Conservation (phyloP, 2,113 vertebrate species). For the Meles meles region DNA sequence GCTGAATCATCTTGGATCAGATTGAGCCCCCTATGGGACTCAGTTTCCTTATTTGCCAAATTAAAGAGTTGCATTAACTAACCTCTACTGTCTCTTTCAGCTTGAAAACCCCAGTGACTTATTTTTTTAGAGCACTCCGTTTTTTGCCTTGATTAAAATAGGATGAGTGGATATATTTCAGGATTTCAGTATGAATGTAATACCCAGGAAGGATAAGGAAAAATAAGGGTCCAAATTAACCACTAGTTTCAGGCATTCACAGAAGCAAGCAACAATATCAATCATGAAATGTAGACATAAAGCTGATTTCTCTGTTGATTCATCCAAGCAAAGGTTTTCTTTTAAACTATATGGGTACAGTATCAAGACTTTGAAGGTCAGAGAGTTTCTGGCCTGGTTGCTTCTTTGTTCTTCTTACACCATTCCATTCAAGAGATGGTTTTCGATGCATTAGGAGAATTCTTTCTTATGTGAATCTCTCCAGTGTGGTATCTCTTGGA, state of each 20-base stretch:
- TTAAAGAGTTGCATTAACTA: not conserved
- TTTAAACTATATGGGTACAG: not conserved
- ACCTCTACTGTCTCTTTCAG: not conserved
- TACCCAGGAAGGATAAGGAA: not conserved
- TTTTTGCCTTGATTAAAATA: not conserved
- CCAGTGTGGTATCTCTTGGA: not conserved
- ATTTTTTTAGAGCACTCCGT: not conserved
- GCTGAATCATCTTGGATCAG: not conserved
- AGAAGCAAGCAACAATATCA: not conserved
- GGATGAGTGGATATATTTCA: not conserved
- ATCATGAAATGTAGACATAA: not conserved
- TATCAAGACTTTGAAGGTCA: conserved; percentile 2
- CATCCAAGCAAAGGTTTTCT: not conserved
- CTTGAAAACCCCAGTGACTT: not conserved
- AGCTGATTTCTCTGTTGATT: not conserved
- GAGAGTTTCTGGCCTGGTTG: not conserved
- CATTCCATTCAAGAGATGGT: accelerated
- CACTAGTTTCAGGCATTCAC: not conserved
- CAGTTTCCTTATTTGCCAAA: conserved; percentile 24
- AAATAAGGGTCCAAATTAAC: not conserved
- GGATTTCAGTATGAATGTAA: not conserved
- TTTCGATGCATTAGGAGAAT: not conserved
- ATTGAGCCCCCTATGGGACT: not conserved
- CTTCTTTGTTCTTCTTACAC: not conserved
- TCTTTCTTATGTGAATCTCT: not conserved